Evolutionary conservation across 2,797 vertebrate genomes (phyloP), one percentile per base, ranked within the genome.

Genomic region (Acipenser ruthenus): DNA sequence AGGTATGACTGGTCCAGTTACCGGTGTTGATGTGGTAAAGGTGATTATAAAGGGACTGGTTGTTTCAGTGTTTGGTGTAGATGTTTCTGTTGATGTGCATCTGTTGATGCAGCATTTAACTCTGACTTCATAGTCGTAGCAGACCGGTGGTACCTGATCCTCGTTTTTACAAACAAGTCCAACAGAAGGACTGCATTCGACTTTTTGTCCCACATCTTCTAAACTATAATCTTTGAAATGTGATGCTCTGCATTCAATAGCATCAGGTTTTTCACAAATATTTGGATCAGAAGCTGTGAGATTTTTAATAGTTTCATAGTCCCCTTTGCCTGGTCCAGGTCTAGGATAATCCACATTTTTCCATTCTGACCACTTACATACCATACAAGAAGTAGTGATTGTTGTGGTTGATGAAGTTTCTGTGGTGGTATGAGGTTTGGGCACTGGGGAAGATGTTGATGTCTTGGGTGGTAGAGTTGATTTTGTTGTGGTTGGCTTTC

Each of bases 291-390:
- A 70, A 6, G 75, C n/a, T 1, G 80, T 73, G 1, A 80, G 71
- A 0, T 67, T 70, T 65, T 70, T 72, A 10, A 86, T 82, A 1
- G 75, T 80, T 74, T 82, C 84, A 70, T 78, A 71, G 66, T 86
- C 84, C 1, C 78, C 81, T 61, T 74, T 74, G 5, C 13, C 52
- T 56, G 55, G 56, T 15, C 79, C 80, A 70, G 62, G 69, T 63
- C 68, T 1, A 37, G 84, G 84, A 67, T 83, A 81, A 58, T 84
- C 79, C 50, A 76, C 68, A 70, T 6, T 78, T 67, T 82, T 80
- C 84, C 83, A 86, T 7, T 51, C 1, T 23, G 83, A 81, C 82
- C 81, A 86, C 6, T 49, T 10, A 68, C 83, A 58, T 8, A 11
- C 66, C 65, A 75, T 69, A 67, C 84, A 84, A 7, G 7, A 60